These are phyloP conservation scores for Meloe dianella DNA, from an alignment of 2,888 invertebrate species.

Conservation along the genomic window DNA sequence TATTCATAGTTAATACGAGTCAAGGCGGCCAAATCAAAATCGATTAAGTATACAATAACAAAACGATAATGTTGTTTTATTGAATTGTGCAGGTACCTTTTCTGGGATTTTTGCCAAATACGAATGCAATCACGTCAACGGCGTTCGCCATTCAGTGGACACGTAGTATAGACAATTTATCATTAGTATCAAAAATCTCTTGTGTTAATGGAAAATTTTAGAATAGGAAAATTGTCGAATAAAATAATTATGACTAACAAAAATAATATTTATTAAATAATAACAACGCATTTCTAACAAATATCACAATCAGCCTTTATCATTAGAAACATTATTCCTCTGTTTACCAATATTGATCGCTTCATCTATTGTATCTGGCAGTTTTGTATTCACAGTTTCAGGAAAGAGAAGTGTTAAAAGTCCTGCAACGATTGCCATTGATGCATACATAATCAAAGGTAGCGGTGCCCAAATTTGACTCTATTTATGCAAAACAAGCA, in stretches of 20 bases:
- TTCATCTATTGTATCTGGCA: conserved; percentile 73
- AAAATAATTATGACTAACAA: background rate
- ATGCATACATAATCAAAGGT: conserved; percentile 70
- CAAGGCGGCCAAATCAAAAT: too few species aligned
- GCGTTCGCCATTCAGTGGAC: background rate
- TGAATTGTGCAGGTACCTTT: too few species aligned
- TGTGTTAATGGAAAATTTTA: background rate
- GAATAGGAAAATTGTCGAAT: background rate
- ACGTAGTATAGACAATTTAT: background rate
- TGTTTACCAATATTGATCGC: conserved; percentile 63
- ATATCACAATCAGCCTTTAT: conserved; percentile 1
- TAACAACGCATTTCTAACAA: background rate
- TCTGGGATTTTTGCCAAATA: too few species aligned
- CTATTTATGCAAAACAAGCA: conserved; percentile 37
- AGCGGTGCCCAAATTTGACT: conserved; percentile 59
- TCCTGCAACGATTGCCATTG: conserved; percentile 67
- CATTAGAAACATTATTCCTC: background rate
- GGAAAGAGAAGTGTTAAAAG: conserved; percentile 70
- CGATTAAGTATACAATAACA: too few species aligned
- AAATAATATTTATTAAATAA: conserved; percentile 1
- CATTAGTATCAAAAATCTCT: background rate
- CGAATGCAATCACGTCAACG: too few species aligned
- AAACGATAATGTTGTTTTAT: too few species aligned
- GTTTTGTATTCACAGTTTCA: conserved; percentile 70
- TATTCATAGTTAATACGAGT: too few species aligned